Conservation (phyloP, 92 coral and sea anemone species). For the Siderastrea siderea region DNA sequence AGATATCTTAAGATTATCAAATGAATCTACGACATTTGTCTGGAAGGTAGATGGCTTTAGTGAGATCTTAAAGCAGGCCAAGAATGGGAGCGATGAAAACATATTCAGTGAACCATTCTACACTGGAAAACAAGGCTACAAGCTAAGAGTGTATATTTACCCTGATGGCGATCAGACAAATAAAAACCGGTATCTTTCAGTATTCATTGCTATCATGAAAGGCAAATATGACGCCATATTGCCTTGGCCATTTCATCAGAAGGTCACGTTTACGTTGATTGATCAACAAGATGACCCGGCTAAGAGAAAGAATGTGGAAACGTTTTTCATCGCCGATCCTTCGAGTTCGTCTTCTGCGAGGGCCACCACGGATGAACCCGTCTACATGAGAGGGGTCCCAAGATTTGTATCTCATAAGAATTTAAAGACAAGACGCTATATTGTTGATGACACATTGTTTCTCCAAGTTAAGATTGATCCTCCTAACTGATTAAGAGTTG, state of each 20-base stretch:
- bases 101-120: slow-evolving; percentile 44
- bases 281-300: slow-evolving; percentile 29
- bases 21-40: slow-evolving; percentile 9
- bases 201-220: slow-evolving; percentile 19
- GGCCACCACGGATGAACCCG: slow-evolving; percentile 17
- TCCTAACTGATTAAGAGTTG: not conserved
- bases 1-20: not conserved
- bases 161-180: slow-evolving; percentile 46
- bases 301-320: slow-evolving; percentile 15
- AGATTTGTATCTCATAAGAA: slow-evolving; percentile 57
- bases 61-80: slow-evolving; percentile 34
- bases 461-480: slow-evolving; percentile 29
- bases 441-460: slow-evolving; percentile 52
- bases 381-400: slow-evolving; percentile 43
- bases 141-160: slow-evolving; percentile 6
- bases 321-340: not conserved
- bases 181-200: slow-evolving; percentile 21
- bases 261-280: slow-evolving; percentile 40
- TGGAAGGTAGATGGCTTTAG: slow-evolving; percentile 42
- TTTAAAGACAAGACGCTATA: slow-evolving; percentile 27
- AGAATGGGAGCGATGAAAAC: not conserved
- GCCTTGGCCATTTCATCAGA: slow-evolving; percentile 49
- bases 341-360: slow-evolving; percentile 8
- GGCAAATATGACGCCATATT: slow-evolving; percentile 52
- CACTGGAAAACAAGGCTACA: slow-evolving; percentile 57